Percentiles rank a stretch among this genome's conserved stretches.
Evolutionary conservation across 1,140 invertebrate genomes (phyloP).

Genomic region (Brachionus asplanchnoidis): DNA sequence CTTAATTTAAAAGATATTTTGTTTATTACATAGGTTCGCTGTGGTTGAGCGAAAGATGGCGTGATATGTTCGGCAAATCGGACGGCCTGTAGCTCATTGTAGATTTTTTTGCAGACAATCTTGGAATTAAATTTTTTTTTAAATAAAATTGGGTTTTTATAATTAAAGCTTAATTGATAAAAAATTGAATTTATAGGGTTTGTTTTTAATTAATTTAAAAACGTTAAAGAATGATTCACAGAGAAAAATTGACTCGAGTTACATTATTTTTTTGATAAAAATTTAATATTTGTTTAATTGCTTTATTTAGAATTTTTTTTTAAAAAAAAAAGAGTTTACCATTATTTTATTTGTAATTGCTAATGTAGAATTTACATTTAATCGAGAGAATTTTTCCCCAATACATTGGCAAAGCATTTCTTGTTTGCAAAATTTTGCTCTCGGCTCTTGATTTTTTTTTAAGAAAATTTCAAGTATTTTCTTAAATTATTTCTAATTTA

Average conservation of each 20-base stretch:
- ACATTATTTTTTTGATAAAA: constrained; percentile 7
- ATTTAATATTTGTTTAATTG: constrained; percentile 15
- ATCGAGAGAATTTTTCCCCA: neutral
- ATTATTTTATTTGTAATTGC: neutral
- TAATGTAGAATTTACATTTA: constrained; percentile 16
- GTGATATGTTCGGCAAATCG: neutral
- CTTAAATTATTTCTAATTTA: neutral
- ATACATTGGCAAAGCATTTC: neutral
- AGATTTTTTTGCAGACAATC: neutral
- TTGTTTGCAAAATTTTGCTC: neutral
- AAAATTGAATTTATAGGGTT: neutral
- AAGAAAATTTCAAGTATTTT: neutral
- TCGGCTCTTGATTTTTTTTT: neutral
- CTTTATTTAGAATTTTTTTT: constrained; percentile 1
- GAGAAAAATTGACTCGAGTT: neutral
- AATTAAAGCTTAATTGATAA: constrained; percentile 22
- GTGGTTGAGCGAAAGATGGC: neutral
- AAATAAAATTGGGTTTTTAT: neutral
- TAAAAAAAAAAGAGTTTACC: neutral
- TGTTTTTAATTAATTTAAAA: constrained; percentile 18
- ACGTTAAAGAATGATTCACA: neutral
- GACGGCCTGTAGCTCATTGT: constrained; percentile 29
- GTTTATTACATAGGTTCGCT: neutral
- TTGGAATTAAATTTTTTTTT: neutral
- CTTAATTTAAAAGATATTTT: neutral